Evolutionary conservation across 1,140 invertebrate genomes (phyloP), one percentile per base, ranked within the genome.

Genomic region (Cyclina sinensis): DNA sequence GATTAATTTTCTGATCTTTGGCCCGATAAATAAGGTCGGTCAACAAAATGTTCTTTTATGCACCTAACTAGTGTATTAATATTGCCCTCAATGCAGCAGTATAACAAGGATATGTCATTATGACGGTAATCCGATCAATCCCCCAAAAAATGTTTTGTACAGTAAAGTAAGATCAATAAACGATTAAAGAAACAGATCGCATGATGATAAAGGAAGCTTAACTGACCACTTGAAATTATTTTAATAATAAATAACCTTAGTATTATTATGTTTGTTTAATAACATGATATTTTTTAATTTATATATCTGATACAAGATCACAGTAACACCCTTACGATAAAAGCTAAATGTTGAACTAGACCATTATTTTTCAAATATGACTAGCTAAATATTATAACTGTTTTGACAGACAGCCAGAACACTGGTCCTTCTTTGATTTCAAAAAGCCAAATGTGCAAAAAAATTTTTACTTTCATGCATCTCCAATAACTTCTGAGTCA

Each of bases 1-100:
- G 57, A 62, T 62, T 62, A 62, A 62, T 27, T 27, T 62, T 62
- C 57, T 62, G 57, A 62, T 62, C 57, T 62, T 62, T 62, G n/a
- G 57, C 57, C 57, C 24, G 21, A 62, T 62, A 62, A 62, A 62
- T 27, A 62, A 21, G 4, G 24, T 27, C 9, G 21, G n/a, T 1
- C n/a, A n/a, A n/a, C n/a, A 24, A 27, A n/a, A 7, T 11, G 5
- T 27, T 27, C n/a, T 62, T 62, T 27, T 24, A 62, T 62, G n/a
- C 57, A 62, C 57, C n/a, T 62, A 24, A 62, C 57, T 27, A 27
- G 24, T 62, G 27, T 62, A 27, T 27, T 62, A 27, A 62, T 24
- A 62, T 24, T 62, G 24, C 57, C 57, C 57, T 62, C n/a, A 62
- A 62, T 62, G n/a, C 21, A 62, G 27, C 57, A 62, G 24, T 62